phyloP scores from a whole-genome alignment of 2,113 vertebrate species.

The Xenopus borealis region DNA sequence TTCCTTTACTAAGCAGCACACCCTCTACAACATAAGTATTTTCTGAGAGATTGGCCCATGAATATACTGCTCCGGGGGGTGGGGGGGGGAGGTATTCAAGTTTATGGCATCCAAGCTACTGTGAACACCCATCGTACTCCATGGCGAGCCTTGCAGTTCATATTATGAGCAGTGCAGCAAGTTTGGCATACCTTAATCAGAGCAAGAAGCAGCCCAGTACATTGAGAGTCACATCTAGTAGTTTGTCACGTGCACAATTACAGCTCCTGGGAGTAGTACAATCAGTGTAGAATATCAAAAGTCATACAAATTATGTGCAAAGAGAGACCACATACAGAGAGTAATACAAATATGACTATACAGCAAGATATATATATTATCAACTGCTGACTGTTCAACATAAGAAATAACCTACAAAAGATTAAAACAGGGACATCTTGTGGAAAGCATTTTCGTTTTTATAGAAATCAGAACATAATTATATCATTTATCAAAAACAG shows the following conservation, averaged over 20 bases:
- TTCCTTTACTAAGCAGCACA: no score
- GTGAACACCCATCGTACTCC: no score
- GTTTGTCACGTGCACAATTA: conserved; percentile 61
- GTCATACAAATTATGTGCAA: conserved; percentile 80
- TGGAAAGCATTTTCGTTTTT: neutral
- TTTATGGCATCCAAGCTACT: no score
- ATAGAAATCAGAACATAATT: neutral
- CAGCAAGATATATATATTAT: conserved; percentile 58
- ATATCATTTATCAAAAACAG: neutral
- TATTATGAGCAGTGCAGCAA: no score
- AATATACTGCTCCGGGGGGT: no score
- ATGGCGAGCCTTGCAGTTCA: no score
- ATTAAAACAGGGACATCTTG: neutral
- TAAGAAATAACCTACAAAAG: neutral
- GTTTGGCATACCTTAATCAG: no score
- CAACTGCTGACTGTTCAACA: neutral
- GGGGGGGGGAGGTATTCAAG: no score
- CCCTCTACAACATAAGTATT: no score
- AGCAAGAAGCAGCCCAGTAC: neutral
- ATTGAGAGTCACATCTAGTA: no score
- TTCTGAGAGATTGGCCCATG: no score
- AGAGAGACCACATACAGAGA: conserved; percentile 75
- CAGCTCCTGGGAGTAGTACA: conserved; percentile 75
- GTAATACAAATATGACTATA: conserved; percentile 63
- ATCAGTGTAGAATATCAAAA: conserved; percentile 75